These are phyloP conservation scores for Drosophila pseudoobscura DNA, from an alignment of 1,140 invertebrate genomes.

Conservation along the genomic window DNA sequence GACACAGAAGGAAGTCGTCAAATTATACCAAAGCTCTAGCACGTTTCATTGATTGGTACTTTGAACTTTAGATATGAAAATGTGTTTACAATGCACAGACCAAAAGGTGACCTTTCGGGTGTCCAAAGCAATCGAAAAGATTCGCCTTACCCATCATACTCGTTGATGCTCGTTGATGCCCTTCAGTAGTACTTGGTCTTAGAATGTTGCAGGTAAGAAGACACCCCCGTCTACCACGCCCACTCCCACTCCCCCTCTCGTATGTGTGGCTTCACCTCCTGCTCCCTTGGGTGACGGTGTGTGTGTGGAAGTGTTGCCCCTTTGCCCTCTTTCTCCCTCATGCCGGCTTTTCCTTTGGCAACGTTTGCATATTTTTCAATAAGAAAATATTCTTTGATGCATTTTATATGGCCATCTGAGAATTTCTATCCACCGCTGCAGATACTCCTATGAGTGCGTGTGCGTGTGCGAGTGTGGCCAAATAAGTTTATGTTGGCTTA, in stretches of 20 bases:
- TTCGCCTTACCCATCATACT: not conserved
- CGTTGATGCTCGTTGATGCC: not conserved
- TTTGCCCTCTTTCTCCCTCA: not conserved
- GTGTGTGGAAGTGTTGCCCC: slow-evolving; percentile 40
- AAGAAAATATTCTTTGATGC: slow-evolving; percentile 54
- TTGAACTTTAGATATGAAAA: too few species aligned
- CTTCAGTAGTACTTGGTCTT: not conserved
- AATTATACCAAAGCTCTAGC: too few species aligned
- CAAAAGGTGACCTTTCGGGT: too few species aligned
- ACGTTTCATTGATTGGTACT: too few species aligned
- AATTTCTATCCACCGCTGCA: slow-evolving; percentile 4
- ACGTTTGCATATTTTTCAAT: slow-evolving; percentile 73
- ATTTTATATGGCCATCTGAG: slow-evolving; percentile 41
- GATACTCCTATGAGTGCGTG: too few species aligned
- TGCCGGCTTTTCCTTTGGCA: slow-evolving; percentile 17
- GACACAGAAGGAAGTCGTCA: too few species aligned
- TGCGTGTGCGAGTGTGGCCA: slow-evolving; percentile 6
- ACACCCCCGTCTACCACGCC: not conserved
- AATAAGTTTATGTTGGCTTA: slow-evolving; percentile 51
- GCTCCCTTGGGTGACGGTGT: slow-evolving; percentile 23
- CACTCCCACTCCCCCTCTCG: not conserved
- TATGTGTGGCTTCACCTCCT: not conserved
- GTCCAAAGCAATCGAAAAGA: too few species aligned
- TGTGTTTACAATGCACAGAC: too few species aligned
- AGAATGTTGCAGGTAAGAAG: not conserved